Evolutionary conservation across 1,140 invertebrate genomes (phyloP).

Genomic region (Hypsibius dujardini): DNA sequence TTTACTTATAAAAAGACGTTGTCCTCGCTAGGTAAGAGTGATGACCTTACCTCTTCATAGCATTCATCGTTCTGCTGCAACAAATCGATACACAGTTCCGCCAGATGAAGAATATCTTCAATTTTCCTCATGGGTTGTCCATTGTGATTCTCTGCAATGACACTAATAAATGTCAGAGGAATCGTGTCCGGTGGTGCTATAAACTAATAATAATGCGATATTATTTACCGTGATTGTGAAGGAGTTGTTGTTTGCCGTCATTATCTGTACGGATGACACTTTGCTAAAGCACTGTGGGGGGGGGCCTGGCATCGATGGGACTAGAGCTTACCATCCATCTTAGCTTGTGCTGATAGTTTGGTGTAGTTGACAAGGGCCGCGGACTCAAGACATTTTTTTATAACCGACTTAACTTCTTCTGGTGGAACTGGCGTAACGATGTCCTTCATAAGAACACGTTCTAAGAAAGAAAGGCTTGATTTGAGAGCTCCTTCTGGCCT

Average conservation of each 20-base stretch:
- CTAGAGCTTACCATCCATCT: no score
- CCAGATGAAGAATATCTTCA: conserved; percentile 87
- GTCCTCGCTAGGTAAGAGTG: no score
- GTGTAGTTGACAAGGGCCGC: conserved; percentile 95
- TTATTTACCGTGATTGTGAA: no score
- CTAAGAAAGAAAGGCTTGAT: conserved; percentile 86
- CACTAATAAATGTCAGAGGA: no score
- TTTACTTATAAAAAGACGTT: no score
- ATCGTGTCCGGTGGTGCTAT: no score
- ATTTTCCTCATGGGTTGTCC: conserved; percentile 46
- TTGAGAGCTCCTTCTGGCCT: conserved; percentile 90
- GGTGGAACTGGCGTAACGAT: conserved; percentile 87
- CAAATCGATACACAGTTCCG: conserved; percentile 92
- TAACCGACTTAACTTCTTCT: conserved; percentile 85
- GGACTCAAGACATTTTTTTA: conserved; percentile 68
- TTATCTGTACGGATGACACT: no score
- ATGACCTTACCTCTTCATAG: conserved; percentile 78
- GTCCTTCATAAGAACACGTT: conserved; percentile 94
- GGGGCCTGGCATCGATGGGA: no score
- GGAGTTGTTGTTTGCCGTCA: no score
- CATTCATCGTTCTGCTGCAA: conserved; percentile 98
- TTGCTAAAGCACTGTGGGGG: no score
- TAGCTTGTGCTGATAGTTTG: conserved; percentile 81
- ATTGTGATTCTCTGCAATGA: background rate
- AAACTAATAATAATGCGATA: no score